phyloP scores from a whole-genome alignment of 2,888 invertebrate genomes.

The Brenthis ino region DNA sequence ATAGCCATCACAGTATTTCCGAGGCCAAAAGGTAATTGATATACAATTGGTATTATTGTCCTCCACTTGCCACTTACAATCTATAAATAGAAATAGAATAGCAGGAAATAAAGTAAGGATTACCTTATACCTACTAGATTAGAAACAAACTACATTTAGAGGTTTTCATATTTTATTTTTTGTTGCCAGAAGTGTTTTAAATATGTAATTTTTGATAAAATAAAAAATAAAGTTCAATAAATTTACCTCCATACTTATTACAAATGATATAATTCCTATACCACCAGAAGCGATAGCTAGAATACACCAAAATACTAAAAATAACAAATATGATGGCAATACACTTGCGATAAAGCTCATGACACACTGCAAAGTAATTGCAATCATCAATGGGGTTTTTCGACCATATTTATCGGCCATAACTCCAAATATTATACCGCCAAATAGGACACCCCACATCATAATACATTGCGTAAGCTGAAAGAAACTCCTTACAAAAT shows the following conservation, averaged over 20 bases:
- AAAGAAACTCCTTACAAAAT: constrained; percentile 38
- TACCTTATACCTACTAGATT: too few species aligned
- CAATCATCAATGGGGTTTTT: constrained; percentile 79
- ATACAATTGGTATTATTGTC: constrained; percentile 83
- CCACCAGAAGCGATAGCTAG: constrained; percentile 84
- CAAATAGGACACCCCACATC: constrained; percentile 85
- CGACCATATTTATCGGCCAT: constrained; percentile 84
- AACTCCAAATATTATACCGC: constrained; percentile 83
- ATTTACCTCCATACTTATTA: constrained; percentile 83
- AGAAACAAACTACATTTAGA: too few species aligned
- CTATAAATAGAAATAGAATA: constrained; percentile 47
- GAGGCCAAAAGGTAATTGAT: constrained; percentile 84
- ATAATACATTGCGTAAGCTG: constrained; percentile 82
- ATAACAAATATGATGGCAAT: constrained; percentile 78
- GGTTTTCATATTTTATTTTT: too few species aligned
- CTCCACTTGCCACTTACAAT: constrained; percentile 84
- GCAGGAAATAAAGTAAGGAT: too few species aligned
- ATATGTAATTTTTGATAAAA: too few species aligned
- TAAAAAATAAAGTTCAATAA: background rate
- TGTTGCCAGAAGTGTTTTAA: too few species aligned
- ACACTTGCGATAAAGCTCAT: constrained; percentile 79
- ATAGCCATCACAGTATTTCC: constrained; percentile 82
- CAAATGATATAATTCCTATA: constrained; percentile 85
- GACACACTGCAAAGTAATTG: constrained; percentile 79
- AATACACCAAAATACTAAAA: constrained; percentile 79